A percentile compares a stretch with the other conserved stretches of the same genome.
Evolutionary conservation across 2,797 vertebrate species (phyloP).

Genomic region (Acropternis orthonyx): DNA sequence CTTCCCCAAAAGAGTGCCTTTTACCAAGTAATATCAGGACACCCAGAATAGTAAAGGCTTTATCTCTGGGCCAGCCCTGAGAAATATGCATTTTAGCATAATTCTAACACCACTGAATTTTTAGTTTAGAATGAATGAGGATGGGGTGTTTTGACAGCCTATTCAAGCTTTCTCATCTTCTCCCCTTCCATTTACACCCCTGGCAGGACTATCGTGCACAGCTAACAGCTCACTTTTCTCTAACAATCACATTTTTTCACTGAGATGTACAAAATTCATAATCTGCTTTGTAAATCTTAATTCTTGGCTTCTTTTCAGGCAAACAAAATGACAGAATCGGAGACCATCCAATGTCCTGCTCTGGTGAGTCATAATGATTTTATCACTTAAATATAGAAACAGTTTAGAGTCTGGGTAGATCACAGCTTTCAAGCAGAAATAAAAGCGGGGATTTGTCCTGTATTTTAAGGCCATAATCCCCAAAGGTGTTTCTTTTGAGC

Average conservation of each 20-base stretch:
- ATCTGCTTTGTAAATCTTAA: constrained; percentile 4
- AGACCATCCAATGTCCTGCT: not conserved
- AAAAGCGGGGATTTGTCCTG: not conserved
- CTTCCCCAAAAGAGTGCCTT: not conserved
- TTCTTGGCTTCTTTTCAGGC: constrained; percentile 9
- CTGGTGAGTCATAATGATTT: constrained; percentile 25
- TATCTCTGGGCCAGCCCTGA: not conserved
- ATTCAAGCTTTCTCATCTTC: not conserved
- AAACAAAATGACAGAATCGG: not conserved
- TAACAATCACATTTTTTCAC: not conserved
- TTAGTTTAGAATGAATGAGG: not conserved
- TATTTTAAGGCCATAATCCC: not conserved
- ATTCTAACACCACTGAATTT: not conserved
- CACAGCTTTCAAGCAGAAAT: not conserved
- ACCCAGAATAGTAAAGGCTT: not conserved
- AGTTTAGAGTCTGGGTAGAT: not conserved
- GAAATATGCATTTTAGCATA: not conserved
- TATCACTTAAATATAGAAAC: constrained; percentile 21
- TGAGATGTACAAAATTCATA: not conserved
- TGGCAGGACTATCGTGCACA: not conserved
- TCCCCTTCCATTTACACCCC: not conserved
- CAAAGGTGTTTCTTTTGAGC: not conserved
- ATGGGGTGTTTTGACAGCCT: not conserved
- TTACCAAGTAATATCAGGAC: not conserved
- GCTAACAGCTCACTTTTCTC: not conserved